Evolutionary conservation across 2,888 invertebrate genomes (phyloP), one percentile per base, ranked within the genome.

Genomic region (Eilema caniola): DNA sequence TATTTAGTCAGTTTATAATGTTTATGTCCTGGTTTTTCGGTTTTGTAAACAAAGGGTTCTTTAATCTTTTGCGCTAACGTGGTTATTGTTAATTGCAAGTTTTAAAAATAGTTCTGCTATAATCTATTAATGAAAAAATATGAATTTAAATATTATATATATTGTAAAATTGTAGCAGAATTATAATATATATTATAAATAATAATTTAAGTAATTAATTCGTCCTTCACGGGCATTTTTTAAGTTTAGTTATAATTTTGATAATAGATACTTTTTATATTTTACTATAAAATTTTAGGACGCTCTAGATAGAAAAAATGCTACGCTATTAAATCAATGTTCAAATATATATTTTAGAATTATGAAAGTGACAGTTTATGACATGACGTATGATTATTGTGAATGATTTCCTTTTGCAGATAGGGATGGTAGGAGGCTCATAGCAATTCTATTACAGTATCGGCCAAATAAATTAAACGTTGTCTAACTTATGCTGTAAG

Each of bases 241-340:
- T 53, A 56, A 59, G 59, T 74, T 78, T 73, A 70, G 65, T 78
- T 79, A 70, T 72, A 80, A 79, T 78, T 79, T 76, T 74, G 69
- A 76, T 72, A 74, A 76, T n/a, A n/a, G n/a, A n/a, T 79, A 79
- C 12, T 63, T 81, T 81, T 77, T 80, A 71, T 78, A 71, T 71
- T 63, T 70, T 70, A 41, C 41, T 41, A 16, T 74, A 72, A 68
- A 56, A 64, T 77, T 65, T 33, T 62, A 69, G 60, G 41, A 70
- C 10, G 72, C 70, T 77, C 65, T 73, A 80, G 69, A 72, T 74
- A 76, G 73, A 75, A 47, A 12, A 63, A 77, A 67, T 67, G 73
- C 73, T 75, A 67, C 33, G 70, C 70, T 76, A 76, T 57, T 3
- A 16, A 70, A 66, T 72, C 65, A 70, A 71, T 75, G 75, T 80